Conservation (phyloP, 2,888 invertebrate genomes). For the Himalopsyche anomala region DNA sequence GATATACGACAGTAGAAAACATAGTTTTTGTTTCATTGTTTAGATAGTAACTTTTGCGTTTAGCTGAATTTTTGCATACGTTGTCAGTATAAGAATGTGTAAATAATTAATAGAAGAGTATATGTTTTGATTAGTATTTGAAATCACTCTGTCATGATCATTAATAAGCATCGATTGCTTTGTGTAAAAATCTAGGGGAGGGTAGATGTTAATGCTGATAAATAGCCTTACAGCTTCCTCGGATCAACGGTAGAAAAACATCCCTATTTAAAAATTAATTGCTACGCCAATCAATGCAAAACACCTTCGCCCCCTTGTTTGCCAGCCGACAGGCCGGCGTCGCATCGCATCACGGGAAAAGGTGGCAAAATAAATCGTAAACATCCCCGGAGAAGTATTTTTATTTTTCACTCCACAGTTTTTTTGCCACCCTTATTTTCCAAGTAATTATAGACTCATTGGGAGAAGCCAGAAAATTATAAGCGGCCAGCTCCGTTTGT, state of each 20-base stretch:
- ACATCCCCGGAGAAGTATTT: constrained; percentile 49
- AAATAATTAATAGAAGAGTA: too few relatives aligned
- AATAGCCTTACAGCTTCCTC: constrained; percentile 57
- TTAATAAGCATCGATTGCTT: constrained; percentile 62
- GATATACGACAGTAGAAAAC: too few relatives aligned
- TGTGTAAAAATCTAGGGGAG: constrained; percentile 27
- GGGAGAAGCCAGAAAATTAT: constrained; percentile 56
- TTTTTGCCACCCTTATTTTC: constrained; percentile 41
- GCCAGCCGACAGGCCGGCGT: constrained; percentile 55
- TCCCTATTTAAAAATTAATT: constrained; percentile 66
- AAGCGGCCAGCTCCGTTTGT: constrained; percentile 27
- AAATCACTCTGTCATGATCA: constrained; percentile 6
- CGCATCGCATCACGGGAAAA: constrained; percentile 45
- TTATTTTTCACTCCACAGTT: constrained; percentile 49
- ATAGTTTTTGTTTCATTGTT: too few relatives aligned
- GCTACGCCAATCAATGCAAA: constrained; percentile 63
- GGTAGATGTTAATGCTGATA: constrained; percentile 63
- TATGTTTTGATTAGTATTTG: too few relatives aligned
- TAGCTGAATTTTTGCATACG: too few relatives aligned
- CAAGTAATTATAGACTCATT: constrained; percentile 59
- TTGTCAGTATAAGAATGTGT: too few relatives aligned
- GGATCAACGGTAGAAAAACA: constrained; percentile 63
- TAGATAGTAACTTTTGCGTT: too few relatives aligned
- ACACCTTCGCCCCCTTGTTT: constrained; percentile 62
- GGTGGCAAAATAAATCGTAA: constrained; percentile 56